Percentiles rank a stretch among this genome's conserved stretches.
phyloP scores from a whole-genome alignment of 2,113 vertebrate species.

The Lathamus discolor region DNA sequence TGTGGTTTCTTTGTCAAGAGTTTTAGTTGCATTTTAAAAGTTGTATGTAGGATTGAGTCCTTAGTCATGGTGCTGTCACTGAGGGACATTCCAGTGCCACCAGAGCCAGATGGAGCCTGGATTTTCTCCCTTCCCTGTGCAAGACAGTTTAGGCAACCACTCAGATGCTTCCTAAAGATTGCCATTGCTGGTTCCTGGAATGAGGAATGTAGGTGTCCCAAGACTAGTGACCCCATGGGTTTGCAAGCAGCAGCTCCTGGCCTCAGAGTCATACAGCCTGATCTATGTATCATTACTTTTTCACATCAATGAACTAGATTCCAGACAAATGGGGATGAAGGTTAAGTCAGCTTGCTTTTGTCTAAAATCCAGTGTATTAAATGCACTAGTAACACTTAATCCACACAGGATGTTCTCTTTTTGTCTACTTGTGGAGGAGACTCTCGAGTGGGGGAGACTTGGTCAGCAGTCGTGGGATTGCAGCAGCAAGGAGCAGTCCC shows the following conservation, averaged over 20 bases:
- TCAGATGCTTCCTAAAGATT: not conserved
- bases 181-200: not conserved
- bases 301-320: not conserved
- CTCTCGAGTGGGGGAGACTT: not conserved
- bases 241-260: not conserved
- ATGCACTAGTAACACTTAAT: not conserved
- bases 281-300: not conserved
- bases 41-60: not conserved
- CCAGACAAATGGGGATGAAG: not conserved
- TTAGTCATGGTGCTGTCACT: not conserved
- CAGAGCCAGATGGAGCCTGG: not conserved
- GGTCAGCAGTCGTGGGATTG: not conserved
- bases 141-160: not conserved
- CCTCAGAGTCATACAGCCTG: fast-evolving
- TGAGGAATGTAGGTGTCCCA: not conserved
- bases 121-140: not conserved
- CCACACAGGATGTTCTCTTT: not conserved
- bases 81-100: fast-evolving
- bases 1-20: not conserved
- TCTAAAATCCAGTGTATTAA: not conserved
- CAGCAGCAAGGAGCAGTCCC: not conserved
- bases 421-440: not conserved
- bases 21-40: not conserved
- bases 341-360: not conserved
- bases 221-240: fast-evolving